Evolutionary conservation across 1,140 invertebrate genomes (phyloP).

Genomic region (Belonocnema kinseyi): DNA sequence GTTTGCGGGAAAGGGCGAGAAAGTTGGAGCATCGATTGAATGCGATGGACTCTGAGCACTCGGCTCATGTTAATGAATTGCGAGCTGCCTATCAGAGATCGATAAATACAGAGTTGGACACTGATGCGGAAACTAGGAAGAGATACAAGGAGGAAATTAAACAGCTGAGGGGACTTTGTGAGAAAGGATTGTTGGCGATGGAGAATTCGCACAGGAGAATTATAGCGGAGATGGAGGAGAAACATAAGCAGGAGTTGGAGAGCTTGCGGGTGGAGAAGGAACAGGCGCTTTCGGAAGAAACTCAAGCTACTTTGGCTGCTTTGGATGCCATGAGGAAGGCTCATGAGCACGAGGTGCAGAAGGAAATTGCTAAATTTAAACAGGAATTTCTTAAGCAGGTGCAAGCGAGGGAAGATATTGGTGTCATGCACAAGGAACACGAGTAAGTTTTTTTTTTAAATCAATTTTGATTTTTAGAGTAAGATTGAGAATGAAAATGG

Average conservation of each 20-base stretch:
- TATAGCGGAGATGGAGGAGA: conserved; percentile 89
- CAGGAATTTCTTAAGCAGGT: conserved; percentile 87
- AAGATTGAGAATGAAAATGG: neutral
- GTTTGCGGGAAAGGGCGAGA: conserved; percentile 78
- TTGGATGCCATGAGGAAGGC: conserved; percentile 95
- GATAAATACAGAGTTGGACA: conserved; percentile 69
- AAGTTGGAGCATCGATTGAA: conserved; percentile 82
- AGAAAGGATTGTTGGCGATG: conserved; percentile 90
- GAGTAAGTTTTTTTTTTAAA: conserved; percentile 71
- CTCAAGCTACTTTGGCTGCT: conserved; percentile 87
- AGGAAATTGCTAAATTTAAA: conserved; percentile 91
- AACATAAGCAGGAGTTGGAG: conserved; percentile 86
- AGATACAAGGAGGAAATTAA: conserved; percentile 91
- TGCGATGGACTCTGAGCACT: conserved; percentile 85
- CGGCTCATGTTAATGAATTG: conserved; percentile 85
- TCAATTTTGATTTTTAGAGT: conserved; percentile 21
- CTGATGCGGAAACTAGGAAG: conserved; percentile 83
- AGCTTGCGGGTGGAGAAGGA: conserved; percentile 88
- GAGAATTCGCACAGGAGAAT: conserved; percentile 91
- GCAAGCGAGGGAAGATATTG: conserved; percentile 78
- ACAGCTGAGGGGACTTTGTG: conserved; percentile 87
- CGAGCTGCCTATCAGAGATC: conserved; percentile 82
- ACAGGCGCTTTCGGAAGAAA: conserved; percentile 91
- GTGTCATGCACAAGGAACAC: conserved; percentile 77
- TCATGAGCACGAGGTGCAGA: conserved; percentile 92